Conservation (phyloP, 2,113 vertebrate genomes). For the Xerus inauris region DNA sequence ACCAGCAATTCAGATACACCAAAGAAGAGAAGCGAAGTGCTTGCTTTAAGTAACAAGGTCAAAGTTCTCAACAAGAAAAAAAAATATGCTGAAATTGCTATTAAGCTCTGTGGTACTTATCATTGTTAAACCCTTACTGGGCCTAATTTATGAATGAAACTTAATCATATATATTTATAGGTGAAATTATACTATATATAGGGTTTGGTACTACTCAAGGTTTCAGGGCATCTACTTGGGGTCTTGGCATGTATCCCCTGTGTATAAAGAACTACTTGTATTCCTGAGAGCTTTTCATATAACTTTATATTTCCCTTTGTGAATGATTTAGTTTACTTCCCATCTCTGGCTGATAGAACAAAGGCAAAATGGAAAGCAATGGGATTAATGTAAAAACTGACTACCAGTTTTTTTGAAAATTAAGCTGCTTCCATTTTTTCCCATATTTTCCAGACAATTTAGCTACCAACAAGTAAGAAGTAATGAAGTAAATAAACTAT, state of each 20-base stretch:
- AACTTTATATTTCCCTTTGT: not conserved
- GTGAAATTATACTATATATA: not conserved
- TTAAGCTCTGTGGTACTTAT: not conserved
- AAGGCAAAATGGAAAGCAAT: slow-evolving; percentile 6
- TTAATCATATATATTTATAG: not conserved
- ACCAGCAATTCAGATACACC: not conserved
- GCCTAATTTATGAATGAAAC: not conserved
- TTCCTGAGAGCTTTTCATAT: slow-evolving; percentile 3
- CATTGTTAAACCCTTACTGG: not conserved
- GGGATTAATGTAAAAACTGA: not conserved
- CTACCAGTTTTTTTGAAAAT: slow-evolving; percentile 28
- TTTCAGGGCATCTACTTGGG: not conserved
- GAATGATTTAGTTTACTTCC: slow-evolving; percentile 7
- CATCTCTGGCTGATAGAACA: not conserved
- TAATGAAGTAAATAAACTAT: slow-evolving; percentile 25
- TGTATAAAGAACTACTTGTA: not conserved
- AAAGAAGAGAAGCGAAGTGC: not conserved
- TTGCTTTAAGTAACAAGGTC: not conserved
- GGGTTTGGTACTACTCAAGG: not conserved
- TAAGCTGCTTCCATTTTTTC: not conserved
- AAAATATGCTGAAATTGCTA: not conserved
- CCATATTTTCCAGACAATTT: slow-evolving; percentile 38
- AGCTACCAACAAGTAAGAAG: slow-evolving; percentile 16
- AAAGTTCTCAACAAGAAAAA: not conserved
- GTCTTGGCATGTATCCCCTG: not conserved